A percentile compares a stretch with the other conserved stretches of the same genome.
These are phyloP conservation scores for Characodon lateralis DNA, from an alignment of 2,797 vertebrate genomes.

Conservation along the genomic window DNA sequence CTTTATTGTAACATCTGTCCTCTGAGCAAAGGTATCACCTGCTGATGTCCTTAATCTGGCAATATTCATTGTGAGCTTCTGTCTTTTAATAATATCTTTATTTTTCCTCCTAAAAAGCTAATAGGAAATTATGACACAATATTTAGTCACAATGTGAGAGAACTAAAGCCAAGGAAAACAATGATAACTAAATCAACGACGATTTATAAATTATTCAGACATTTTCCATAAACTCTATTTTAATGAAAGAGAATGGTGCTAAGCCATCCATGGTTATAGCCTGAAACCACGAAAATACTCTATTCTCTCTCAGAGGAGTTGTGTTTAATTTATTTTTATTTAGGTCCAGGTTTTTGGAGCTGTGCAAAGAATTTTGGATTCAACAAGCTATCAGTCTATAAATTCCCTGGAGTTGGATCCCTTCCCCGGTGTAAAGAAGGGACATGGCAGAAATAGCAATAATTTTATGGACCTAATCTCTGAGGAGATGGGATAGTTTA, in stretches of 20 bases:
- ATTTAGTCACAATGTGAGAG: conserved; percentile 9
- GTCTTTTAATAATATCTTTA: background rate
- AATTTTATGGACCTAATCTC: conserved; percentile 37
- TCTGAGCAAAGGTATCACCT: conserved; percentile 7
- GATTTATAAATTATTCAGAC: conserved; percentile 27
- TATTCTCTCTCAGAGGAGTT: conserved; percentile 43
- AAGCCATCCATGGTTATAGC: conserved; percentile 37
- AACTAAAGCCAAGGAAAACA: conserved; percentile 19
- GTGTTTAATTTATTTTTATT: conserved; percentile 67
- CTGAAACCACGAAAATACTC: conserved; percentile 38
- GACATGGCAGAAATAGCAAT: conserved; percentile 50
- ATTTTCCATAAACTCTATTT: conserved; percentile 27
- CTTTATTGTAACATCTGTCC: conserved; percentile 11
- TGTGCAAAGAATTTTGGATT: conserved; percentile 60
- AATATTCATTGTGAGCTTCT: conserved; percentile 19
- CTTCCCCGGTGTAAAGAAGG: conserved; percentile 45
- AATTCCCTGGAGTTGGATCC: conserved; percentile 57
- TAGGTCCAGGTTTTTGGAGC: conserved; percentile 57
- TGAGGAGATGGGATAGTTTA: conserved; percentile 7
- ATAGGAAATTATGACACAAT: background rate
- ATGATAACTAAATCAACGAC: conserved; percentile 27
- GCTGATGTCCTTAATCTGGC: conserved; percentile 33
- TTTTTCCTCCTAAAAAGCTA: conserved; percentile 11
- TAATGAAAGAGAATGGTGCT: conserved; percentile 46
- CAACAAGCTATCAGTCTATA: conserved; percentile 48